phyloP scores from a whole-genome alignment of 2,888 invertebrate species.

The Sarcophaga rosellei region DNA sequence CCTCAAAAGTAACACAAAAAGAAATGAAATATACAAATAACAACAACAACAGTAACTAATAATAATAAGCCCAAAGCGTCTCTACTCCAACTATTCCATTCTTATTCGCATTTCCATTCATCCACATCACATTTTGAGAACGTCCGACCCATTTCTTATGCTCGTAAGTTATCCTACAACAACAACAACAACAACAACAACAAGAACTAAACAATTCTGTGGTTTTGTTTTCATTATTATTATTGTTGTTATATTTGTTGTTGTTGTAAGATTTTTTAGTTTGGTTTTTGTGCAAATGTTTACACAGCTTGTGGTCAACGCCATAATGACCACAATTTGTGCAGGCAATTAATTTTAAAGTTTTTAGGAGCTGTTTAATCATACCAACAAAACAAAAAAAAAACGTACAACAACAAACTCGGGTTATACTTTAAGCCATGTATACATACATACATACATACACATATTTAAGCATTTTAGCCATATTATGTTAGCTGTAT shows the following conservation, averaged over 20 bases:
- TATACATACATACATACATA: neutral
- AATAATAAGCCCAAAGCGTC: slow-evolving; percentile 49
- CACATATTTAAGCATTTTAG: neutral
- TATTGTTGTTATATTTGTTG: slow-evolving; percentile 33
- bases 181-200: neutral
- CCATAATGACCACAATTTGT: slow-evolving; percentile 69
- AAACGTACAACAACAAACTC: too few species aligned
- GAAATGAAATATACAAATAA: neutral
- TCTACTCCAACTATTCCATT: slow-evolving; percentile 22
- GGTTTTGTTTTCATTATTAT: slow-evolving; percentile 23
- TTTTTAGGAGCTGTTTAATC: slow-evolving; percentile 67
- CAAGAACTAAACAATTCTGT: slow-evolving; percentile 16
- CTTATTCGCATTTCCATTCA: slow-evolving; percentile 53
- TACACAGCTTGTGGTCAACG: slow-evolving; percentile 69
- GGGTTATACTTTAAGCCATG: too few species aligned
- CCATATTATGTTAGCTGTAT: neutral
- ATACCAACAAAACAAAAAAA: too few species aligned
- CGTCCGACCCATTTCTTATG: slow-evolving; percentile 66
- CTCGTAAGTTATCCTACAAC: slow-evolving; percentile 34
- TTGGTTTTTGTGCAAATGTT: slow-evolving; percentile 66
- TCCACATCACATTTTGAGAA: slow-evolving; percentile 50
- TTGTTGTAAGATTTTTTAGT: slow-evolving; percentile 47
- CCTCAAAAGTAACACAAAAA: slow-evolving; percentile 8
- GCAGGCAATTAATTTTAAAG: slow-evolving; percentile 67
- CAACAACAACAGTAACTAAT: slow-evolving; percentile 9